These are phyloP conservation scores for Hetaerina titia DNA, from an alignment of 2,888 invertebrate genomes.

Conservation along the genomic window DNA sequence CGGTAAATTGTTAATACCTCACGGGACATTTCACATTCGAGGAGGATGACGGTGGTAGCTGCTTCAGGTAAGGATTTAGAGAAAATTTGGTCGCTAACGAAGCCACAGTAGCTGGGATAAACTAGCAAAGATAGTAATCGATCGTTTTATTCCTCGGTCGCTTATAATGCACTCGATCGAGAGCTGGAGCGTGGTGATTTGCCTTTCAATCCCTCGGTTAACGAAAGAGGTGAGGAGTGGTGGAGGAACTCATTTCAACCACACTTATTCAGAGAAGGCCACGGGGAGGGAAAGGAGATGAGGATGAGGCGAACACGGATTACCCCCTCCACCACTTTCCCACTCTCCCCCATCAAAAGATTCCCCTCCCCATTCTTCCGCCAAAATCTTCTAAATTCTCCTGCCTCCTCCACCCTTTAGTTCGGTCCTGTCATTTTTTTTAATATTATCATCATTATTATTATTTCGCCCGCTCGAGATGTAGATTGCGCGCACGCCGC, in stretches of 20 bases:
- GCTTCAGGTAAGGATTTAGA: too few relatives aligned
- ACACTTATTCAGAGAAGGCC: background rate
- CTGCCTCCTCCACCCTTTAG: background rate
- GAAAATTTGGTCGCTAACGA: background rate
- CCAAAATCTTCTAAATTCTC: background rate
- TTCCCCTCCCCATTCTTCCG: background rate
- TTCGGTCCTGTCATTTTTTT: background rate
- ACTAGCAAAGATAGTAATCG: constrained; percentile 3
- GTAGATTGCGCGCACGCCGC: constrained; percentile 47
- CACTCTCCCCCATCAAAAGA: background rate
- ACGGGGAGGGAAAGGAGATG: background rate
- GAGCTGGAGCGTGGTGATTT: constrained; percentile 28
- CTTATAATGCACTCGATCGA: constrained; percentile 41
- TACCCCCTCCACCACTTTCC: background rate
- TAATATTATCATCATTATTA: background rate
- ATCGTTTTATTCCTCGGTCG: background rate
- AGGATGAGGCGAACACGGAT: background rate
- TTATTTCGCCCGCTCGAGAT: constrained; percentile 45
- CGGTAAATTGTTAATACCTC: background rate
- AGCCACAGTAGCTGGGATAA: background rate
- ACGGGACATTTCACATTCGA: background rate
- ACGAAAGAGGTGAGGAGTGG: background rate
- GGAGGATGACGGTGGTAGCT: background rate
- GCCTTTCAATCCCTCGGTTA: constrained; percentile 36
- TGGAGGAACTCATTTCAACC: background rate